These are phyloP conservation scores for Astur gentilis DNA, from an alignment of 2,113 vertebrate genomes.

Conservation along the genomic window DNA sequence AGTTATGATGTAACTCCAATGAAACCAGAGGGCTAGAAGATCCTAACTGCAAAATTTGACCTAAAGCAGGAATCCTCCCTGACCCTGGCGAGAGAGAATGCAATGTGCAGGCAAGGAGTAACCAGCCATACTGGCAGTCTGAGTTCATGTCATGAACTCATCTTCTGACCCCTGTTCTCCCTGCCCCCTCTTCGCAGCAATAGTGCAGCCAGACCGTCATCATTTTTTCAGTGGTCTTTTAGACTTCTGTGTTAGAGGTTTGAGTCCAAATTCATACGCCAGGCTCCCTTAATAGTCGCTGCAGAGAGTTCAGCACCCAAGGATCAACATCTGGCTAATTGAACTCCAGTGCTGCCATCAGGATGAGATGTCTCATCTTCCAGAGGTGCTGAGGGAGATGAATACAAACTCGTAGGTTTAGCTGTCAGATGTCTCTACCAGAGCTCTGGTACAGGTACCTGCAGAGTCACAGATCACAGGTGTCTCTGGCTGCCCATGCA, in stretches of 20 bases:
- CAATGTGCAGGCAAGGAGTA: background rate
- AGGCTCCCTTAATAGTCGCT: background rate
- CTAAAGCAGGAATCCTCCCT: background rate
- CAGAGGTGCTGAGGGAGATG: background rate
- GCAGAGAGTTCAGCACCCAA: background rate
- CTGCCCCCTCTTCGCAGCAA: background rate
- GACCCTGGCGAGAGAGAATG: background rate
- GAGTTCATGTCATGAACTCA: background rate
- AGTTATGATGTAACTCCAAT: background rate
- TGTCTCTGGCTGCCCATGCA: background rate
- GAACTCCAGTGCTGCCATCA: background rate
- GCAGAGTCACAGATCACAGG: background rate
- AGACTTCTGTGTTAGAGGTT: background rate
- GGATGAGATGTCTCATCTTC: background rate
- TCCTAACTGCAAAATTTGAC: background rate
- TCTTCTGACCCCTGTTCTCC: background rate
- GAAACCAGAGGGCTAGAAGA: background rate
- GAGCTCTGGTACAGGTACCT: background rate
- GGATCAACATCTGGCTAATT: background rate
- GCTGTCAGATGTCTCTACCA: background rate
- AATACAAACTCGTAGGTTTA: background rate
- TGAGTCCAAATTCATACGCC: background rate
- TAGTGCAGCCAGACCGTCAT: background rate
- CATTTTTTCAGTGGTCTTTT: background rate
- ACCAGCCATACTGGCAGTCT: background rate